A percentile compares a stretch with the other conserved stretches of the same genome.
Evolutionary conservation across 2,797 vertebrate genomes (phyloP).

Genomic region (Siniperca obscura): DNA sequence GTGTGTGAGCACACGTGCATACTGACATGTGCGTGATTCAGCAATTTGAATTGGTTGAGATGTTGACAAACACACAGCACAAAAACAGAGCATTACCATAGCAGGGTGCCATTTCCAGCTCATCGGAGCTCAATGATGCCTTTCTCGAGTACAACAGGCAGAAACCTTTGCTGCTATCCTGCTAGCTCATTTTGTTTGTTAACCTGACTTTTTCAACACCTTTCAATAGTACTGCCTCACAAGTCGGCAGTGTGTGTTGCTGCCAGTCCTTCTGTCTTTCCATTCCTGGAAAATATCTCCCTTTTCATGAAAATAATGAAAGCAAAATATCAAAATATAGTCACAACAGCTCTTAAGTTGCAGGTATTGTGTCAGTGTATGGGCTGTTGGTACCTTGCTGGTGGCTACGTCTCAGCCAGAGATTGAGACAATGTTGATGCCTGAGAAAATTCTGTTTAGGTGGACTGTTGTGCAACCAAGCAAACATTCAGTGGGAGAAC

Average conservation of each 20-base stretch:
- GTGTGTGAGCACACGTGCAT: background rate
- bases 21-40: constrained; percentile 8
- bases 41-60: constrained; percentile 16
- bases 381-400: background rate
- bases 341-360: background rate
- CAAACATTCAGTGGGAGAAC: background rate
- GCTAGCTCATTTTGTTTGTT: constrained; percentile 22
- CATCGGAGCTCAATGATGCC: constrained; percentile 39
- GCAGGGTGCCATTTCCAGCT: constrained; percentile 54
- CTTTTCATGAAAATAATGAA: background rate
- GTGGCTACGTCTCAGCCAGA: background rate
- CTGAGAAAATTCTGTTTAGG: background rate
- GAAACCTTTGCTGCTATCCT: constrained; percentile 17
- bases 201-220: constrained; percentile 31
- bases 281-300: background rate
- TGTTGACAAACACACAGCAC: constrained; percentile 48
- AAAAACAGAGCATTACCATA: constrained; percentile 31
- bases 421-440: background rate
- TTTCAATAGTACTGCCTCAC: background rate
- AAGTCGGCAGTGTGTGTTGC: background rate
- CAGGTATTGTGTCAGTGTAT: background rate
- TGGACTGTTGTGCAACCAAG: background rate
- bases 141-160: constrained; percentile 15
- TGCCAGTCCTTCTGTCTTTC: background rate
- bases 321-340: background rate